A percentile compares a stretch with the other conserved stretches of the same genome.
phyloP scores from a whole-genome alignment of 1,140 invertebrate species.

The Drosophila elegans region DNA sequence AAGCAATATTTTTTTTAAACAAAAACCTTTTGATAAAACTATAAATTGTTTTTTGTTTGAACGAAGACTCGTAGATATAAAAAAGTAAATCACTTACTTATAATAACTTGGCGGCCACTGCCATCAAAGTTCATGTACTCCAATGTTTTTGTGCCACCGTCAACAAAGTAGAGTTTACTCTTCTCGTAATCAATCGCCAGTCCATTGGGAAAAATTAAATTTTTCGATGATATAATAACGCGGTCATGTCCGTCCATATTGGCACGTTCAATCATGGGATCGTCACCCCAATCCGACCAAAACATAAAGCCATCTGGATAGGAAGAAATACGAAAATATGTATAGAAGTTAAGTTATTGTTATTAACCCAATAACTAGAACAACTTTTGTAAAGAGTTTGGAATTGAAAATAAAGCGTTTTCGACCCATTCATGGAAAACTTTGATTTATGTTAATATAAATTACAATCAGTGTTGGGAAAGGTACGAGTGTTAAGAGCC shows the following conservation, averaged over 20 bases:
- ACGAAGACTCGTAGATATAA: too few species aligned
- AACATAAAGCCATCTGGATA: constrained; percentile 90
- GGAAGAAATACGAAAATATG: neutral
- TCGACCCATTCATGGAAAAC: too few species aligned
- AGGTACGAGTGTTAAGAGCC: too few species aligned
- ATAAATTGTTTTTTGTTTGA: too few species aligned
- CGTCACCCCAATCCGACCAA: constrained; percentile 95
- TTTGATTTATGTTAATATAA: too few species aligned
- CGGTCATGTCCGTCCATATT: constrained; percentile 94
- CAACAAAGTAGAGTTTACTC: constrained; percentile 92
- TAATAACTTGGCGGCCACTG: constrained; percentile 88
- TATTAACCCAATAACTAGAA: too few species aligned
- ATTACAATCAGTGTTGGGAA: too few species aligned
- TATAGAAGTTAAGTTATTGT: too few species aligned
- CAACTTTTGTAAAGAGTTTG: too few species aligned
- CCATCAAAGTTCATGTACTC: constrained; percentile 94
- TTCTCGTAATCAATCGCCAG: constrained; percentile 91
- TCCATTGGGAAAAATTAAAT: constrained; percentile 93
- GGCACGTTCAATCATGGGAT: constrained; percentile 93
- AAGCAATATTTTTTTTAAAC: too few species aligned
- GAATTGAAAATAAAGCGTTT: too few species aligned
- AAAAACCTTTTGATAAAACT: too few species aligned
- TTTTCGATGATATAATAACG: constrained; percentile 88
- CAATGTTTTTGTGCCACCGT: constrained; percentile 91
- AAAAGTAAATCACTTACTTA: constrained; percentile 85